phyloP scores from a whole-genome alignment of 2,888 invertebrate species.

The Diaprepes abbreviatus region DNA sequence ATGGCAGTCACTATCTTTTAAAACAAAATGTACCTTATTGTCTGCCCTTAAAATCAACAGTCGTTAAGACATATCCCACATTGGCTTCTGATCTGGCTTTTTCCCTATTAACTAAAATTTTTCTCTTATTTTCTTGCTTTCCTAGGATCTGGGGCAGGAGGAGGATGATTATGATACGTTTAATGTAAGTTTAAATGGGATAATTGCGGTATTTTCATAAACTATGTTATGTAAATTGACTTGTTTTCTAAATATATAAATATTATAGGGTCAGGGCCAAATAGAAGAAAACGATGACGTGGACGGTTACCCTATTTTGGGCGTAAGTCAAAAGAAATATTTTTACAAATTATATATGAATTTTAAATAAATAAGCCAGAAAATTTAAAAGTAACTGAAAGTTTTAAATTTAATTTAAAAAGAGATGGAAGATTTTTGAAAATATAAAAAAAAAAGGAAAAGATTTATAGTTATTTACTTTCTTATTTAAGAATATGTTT shows the following conservation, averaged over 20 bases:
- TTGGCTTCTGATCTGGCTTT: background rate
- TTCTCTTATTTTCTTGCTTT: constrained; percentile 18
- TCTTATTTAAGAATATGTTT: no score
- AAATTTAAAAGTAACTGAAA: no score
- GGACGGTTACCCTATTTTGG: constrained; percentile 14
- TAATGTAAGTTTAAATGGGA: constrained; percentile 25
- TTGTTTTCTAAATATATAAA: background rate
- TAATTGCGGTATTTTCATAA: background rate
- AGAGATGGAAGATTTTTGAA: no score
- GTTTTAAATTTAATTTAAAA: no score
- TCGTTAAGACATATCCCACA: background rate
- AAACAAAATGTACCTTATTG: no score
- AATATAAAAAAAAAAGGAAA: no score
- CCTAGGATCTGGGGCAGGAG: constrained; percentile 34
- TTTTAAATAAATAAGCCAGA: background rate
- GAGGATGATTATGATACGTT: constrained; percentile 42
- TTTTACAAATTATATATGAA: background rate
- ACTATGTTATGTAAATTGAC: constrained; percentile 17
- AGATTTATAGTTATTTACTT: no score
- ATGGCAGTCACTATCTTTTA: no score
- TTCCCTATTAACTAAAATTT: constrained; percentile 15
- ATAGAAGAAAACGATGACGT: constrained; percentile 39
- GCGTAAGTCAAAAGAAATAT: constrained; percentile 22
- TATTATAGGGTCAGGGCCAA: constrained; percentile 46
- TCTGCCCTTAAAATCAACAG: no score